Evolutionary conservation across 2,888 invertebrate genomes (phyloP).

Genomic region (Watsonalla binaria): DNA sequence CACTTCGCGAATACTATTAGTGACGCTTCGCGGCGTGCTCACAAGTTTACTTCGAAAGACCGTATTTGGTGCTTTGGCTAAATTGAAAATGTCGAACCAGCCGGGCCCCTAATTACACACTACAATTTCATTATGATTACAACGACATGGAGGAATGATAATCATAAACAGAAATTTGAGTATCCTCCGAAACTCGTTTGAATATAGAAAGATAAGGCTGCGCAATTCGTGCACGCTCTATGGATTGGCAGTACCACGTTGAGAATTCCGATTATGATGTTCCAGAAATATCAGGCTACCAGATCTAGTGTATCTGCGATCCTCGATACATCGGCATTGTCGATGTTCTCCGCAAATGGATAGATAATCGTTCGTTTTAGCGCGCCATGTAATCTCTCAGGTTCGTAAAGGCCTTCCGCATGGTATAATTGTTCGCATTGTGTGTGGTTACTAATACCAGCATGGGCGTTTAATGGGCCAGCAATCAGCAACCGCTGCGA

Average conservation of each 20-base stretch:
- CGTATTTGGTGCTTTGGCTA: constrained; percentile 7
- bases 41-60: constrained; percentile 9
- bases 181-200: no score
- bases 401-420: constrained; percentile 37
- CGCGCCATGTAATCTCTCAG: constrained; percentile 28
- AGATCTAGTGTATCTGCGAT: neutral
- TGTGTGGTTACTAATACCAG: constrained; percentile 48
- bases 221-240: no score
- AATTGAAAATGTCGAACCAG: no score
- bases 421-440: constrained; percentile 44
- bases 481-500: constrained; percentile 40
- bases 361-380: constrained; percentile 26
- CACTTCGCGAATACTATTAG: constrained; percentile 34
- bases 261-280: no score
- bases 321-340: neutral
- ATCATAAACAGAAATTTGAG: no score
- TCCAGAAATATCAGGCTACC: no score
- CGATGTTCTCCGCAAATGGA: constrained; percentile 20
- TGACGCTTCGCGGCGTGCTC: constrained; percentile 21
- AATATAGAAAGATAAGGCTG: no score
- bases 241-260: no score
- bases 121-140: no score
- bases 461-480: constrained; percentile 59
- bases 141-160: no score
- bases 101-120: no score